Evolutionary conservation across 1,140 invertebrate species (phyloP).

Genomic region (Sweltsa coloradensis): DNA sequence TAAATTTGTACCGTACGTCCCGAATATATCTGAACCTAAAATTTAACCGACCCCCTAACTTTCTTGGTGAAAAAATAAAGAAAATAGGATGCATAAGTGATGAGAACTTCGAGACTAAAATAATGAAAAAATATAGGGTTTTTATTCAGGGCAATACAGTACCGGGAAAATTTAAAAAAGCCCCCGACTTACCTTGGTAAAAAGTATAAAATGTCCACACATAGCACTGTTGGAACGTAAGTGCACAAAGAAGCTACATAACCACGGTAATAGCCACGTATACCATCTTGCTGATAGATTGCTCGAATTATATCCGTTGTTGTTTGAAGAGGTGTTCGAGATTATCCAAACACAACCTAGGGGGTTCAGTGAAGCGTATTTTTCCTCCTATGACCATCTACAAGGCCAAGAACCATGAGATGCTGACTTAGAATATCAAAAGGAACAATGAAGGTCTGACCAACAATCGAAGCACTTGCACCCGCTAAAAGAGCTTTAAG

Average conservation of each 20-base stretch:
- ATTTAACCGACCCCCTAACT: too few species aligned
- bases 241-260: constrained; percentile 83
- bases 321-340: constrained; percentile 47
- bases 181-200: constrained; percentile 84
- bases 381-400: constrained; percentile 15
- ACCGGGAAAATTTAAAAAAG: too few species aligned
- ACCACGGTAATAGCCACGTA: constrained; percentile 84
- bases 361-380: constrained; percentile 39
- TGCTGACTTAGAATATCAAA: constrained; percentile 95
- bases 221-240: constrained; percentile 92
- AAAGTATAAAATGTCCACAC: constrained; percentile 93
- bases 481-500: constrained; percentile 64
- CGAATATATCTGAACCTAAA: too few species aligned
- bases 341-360: constrained; percentile 47
- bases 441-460: constrained; percentile 91
- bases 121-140: too few species aligned
- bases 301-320: constrained; percentile 54
- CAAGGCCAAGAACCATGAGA: constrained; percentile 82
- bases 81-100: too few species aligned
- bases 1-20: too few species aligned
- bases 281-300: constrained; percentile 67
- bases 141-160: too few species aligned
- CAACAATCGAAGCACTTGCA: constrained; percentile 78
- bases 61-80: too few species aligned
- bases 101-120: too few species aligned